Base-by-base conservation (phyloP, 2,888 invertebrate species). In the Campaea margaritaria region DNA sequence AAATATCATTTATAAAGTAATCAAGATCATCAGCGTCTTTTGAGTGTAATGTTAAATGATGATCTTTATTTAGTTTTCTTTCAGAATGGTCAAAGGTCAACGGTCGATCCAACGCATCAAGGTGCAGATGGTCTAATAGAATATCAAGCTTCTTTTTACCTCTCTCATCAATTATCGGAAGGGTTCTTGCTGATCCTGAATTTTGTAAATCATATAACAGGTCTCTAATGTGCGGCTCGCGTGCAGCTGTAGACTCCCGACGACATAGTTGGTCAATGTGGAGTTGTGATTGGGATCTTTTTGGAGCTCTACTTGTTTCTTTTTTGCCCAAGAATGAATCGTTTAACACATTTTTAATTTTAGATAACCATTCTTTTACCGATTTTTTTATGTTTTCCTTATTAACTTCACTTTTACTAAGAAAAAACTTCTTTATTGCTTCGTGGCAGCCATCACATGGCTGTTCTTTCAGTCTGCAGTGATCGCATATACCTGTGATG, bases 401-500 rank as follows among this genome's bases (percentile, higher is more conserved):
- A 5, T 21, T 65, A 73, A 61, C 47, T 77, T 73, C 63, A 75
- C 44, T 73, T 80, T 73, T 71, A 61, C 64, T 45, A 64, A 53
- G 38, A 73, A 67, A 36, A 82, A 86, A 81, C 70, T 80, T 70
- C 67, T 81, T 72, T 12, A 79, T 65, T 61, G 78, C 68, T 72
- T 83, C 64, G 68, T 83, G 52, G 72, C 87, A 80, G 76, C 79
- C 31, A 72, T 72, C 47, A 77, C 88, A 76, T 73, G 81, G 59
- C 69, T 75, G 50, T 21, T 54, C 43, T 70, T 75, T 75, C 9
- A 54, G 60, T 50, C 64, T 76, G 67, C 89, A 89, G 61, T 84
- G 82, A 36, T 83, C 74, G 62, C 89, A 89, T 59, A 89, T 69
- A 38, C 81, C 78, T 53, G 78, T 68, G n/a, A 83, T 67, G 59